These are phyloP conservation scores for Malacoctenus gilli DNA, from an alignment of 2,797 vertebrate genomes.

Conservation along the genomic window DNA sequence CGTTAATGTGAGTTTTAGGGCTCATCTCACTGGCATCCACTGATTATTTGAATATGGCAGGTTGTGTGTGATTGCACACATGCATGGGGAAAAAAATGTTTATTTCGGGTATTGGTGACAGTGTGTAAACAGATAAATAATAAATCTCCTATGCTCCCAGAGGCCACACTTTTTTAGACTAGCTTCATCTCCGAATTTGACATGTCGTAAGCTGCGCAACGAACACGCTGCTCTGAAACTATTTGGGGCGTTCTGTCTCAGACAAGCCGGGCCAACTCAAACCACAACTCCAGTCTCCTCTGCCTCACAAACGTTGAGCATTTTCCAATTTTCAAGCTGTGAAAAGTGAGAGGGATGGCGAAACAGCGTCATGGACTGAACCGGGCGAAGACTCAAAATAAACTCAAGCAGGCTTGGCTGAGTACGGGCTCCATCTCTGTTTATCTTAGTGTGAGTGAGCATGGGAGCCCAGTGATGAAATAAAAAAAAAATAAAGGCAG, in stretches of 20 bases:
- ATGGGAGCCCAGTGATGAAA: slow-evolving; percentile 80
- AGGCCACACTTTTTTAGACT: slow-evolving; percentile 51
- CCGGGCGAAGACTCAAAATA: slow-evolving; percentile 80
- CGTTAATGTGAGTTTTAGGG: slow-evolving; percentile 71
- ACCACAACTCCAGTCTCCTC: slow-evolving; percentile 69
- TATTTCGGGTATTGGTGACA: slow-evolving; percentile 58
- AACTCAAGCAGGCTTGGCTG: slow-evolving; percentile 73
- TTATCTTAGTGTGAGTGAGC: slow-evolving; percentile 78
- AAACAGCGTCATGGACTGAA: slow-evolving; percentile 78
- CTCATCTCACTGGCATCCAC: slow-evolving; percentile 55
- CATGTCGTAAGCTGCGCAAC: slow-evolving; percentile 61
- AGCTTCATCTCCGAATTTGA: slow-evolving; percentile 63
- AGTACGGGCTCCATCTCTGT: slow-evolving; percentile 73
- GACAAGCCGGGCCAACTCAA: slow-evolving; percentile 67
- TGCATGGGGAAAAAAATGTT: slow-evolving; percentile 46
- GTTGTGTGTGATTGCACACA: slow-evolving; percentile 38
- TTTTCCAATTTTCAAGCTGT: slow-evolving; percentile 77
- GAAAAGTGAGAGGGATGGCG: slow-evolving; percentile 76
- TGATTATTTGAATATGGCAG: slow-evolving; percentile 53
- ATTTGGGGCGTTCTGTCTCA: slow-evolving; percentile 75
- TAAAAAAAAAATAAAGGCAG: slow-evolving; percentile 71
- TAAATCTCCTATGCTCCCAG: slow-evolving; percentile 60
- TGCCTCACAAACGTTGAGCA: slow-evolving; percentile 63
- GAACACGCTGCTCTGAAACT: slow-evolving; percentile 69
- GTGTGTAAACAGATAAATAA: slow-evolving; percentile 77